Conservation (phyloP, 1,140 invertebrate species). For the Euwallacea fornicatus region DNA sequence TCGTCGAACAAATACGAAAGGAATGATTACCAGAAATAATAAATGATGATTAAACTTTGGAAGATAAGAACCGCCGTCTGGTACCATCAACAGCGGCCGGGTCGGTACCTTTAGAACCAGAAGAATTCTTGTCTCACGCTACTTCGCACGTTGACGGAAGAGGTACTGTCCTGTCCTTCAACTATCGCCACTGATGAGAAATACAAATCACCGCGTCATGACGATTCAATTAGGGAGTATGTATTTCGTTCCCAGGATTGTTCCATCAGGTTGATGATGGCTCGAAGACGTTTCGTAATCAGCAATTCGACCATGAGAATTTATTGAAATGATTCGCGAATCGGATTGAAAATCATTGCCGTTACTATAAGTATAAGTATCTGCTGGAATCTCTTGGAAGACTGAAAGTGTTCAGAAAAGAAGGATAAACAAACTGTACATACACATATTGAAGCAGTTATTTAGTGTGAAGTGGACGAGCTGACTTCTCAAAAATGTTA, state of each 20-base stretch:
- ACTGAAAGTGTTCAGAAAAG: too few relatives aligned
- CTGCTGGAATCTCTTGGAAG: too few relatives aligned
- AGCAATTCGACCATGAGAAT: neutral
- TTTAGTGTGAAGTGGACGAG: neutral
- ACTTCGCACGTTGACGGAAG: conserved; percentile 35
- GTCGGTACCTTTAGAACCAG: conserved; percentile 33
- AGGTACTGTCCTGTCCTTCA: conserved; percentile 37
- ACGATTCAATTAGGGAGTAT: conserved; percentile 31
- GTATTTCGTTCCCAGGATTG: conserved; percentile 21
- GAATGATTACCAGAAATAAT: conserved; percentile 37
- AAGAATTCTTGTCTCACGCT: conserved; percentile 37
- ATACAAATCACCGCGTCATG: conserved; percentile 33
- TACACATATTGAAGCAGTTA: too few relatives aligned
- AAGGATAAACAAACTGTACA: too few relatives aligned
- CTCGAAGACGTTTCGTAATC: conserved; percentile 8
- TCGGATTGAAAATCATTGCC: too few relatives aligned
- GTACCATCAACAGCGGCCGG: neutral
- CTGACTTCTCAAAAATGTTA: conserved; percentile 20
- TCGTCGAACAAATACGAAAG: conserved; percentile 17
- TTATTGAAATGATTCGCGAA: too few relatives aligned
- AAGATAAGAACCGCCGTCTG: conserved; percentile 33
- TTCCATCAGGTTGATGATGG: conserved; percentile 14
- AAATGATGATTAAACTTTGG: conserved; percentile 36
- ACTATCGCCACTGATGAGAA: conserved; percentile 33
- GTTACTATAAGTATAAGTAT: too few relatives aligned